These are phyloP conservation scores for Metopolophium dirhodum DNA, from an alignment of 1,140 invertebrate species.

Conservation along the genomic window DNA sequence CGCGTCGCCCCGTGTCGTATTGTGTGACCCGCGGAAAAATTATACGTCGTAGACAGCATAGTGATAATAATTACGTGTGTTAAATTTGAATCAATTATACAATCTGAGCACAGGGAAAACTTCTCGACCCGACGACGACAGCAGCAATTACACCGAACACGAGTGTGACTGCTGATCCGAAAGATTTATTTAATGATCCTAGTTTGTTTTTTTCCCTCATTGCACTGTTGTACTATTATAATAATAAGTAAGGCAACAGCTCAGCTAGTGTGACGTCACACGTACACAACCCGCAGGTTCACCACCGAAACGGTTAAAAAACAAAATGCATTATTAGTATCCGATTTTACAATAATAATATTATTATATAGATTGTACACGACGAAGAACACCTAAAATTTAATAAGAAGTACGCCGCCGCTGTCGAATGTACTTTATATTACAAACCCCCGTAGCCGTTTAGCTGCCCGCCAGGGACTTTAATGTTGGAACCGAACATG, in stretches of 20 bases:
- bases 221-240: neutral
- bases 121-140: neutral
- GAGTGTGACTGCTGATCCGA: conserved; percentile 17
- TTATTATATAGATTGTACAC: neutral
- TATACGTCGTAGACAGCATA: neutral
- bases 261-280: neutral
- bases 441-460: neutral
- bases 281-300: neutral
- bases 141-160: neutral
- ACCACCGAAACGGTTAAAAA: neutral
- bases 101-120: neutral
- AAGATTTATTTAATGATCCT: conserved; percentile 17
- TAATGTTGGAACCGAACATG: conserved; percentile 2
- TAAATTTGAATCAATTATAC: neutral
- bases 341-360: neutral
- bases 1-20: neutral
- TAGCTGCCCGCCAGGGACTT: neutral
- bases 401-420: neutral
- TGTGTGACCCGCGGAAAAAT: conserved; percentile 19
- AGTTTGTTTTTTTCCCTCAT: neutral
- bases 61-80: neutral
- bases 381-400: neutral
- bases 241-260: neutral
- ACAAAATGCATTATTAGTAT: neutral
- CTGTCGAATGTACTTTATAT: neutral